A percentile compares a stretch with the other conserved stretches of the same genome.
These are phyloP conservation scores for Varroa destructor DNA, from an alignment of 1,140 invertebrate genomes.

Conservation along the genomic window DNA sequence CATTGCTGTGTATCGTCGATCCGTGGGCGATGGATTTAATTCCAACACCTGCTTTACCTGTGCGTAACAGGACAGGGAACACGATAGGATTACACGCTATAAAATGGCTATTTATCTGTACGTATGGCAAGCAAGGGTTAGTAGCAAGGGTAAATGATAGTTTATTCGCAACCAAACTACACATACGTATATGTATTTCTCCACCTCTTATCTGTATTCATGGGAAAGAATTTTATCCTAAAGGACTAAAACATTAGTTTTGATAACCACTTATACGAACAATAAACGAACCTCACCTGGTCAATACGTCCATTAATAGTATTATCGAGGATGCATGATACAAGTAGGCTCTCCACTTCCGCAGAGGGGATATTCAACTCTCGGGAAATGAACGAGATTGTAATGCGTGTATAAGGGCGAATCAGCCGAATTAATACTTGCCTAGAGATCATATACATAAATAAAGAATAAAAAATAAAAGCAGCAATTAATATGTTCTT, in stretches of 20 bases:
- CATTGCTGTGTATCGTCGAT: constrained; percentile 73
- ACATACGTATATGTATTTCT: too few relatives aligned
- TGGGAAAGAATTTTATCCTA: too few relatives aligned
- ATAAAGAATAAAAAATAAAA: constrained; percentile 36
- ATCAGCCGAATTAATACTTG: constrained; percentile 94
- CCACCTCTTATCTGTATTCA: too few relatives aligned
- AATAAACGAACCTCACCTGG: constrained; percentile 45
- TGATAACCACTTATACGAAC: constrained; percentile 8
- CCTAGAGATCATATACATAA: constrained; percentile 87
- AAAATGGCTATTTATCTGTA: not conserved
- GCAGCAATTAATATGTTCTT: constrained; percentile 27
- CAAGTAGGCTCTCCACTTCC: constrained; percentile 90
- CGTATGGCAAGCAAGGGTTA: too few relatives aligned
- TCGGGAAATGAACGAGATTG: constrained; percentile 88
- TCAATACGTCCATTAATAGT: constrained; percentile 94
- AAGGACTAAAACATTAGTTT: not conserved
- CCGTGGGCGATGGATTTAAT: constrained; percentile 43
- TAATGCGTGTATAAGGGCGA: constrained; percentile 92
- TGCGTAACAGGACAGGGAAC: constrained; percentile 1
- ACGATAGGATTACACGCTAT: not conserved
- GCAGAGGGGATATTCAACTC: constrained; percentile 88
- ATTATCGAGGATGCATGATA: constrained; percentile 96
- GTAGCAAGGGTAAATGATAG: too few relatives aligned
- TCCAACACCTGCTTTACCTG: constrained; percentile 79
- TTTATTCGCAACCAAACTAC: too few relatives aligned